These are phyloP conservation scores for Mastomys coucha DNA, from an alignment of 2,113 vertebrate species.

Conservation along the genomic window DNA sequence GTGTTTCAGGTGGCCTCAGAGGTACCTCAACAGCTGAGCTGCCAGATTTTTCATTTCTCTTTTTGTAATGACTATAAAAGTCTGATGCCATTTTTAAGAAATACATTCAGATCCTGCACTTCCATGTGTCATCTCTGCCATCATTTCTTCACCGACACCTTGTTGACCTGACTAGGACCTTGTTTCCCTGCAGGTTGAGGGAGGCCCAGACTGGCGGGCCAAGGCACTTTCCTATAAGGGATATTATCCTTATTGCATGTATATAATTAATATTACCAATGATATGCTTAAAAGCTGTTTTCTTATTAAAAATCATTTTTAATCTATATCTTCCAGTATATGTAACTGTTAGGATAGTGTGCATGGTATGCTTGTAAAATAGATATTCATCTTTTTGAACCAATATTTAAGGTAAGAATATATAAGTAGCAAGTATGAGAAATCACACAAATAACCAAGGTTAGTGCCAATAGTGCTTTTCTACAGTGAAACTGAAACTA, in stretches of 20 bases:
- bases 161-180: too few relatives aligned
- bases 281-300: neutral
- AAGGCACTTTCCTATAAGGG: neutral
- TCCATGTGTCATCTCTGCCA: too few relatives aligned
- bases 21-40: too few relatives aligned
- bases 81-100: too few relatives aligned
- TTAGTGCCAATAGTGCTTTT: neutral
- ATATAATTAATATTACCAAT: neutral
- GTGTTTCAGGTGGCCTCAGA: too few relatives aligned
- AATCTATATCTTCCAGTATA: neutral
- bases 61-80: too few relatives aligned
- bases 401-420: neutral
- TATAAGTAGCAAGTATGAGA: neutral
- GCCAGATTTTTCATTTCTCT: too few relatives aligned
- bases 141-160: too few relatives aligned
- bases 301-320: neutral
- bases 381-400: slow-evolving; percentile 29
- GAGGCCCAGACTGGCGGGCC: too few relatives aligned
- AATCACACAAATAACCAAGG: neutral
- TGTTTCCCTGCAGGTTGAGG: too few relatives aligned
- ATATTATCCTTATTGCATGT: neutral
- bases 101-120: too few relatives aligned
- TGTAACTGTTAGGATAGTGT: neutral
- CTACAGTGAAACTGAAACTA: neutral
- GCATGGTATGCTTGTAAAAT: neutral